Percentiles rank a stretch among this genome's conserved stretches.
These are phyloP conservation scores for Copsychus sechellarum DNA, from an alignment of 2,113 vertebrate genomes.

Conservation along the genomic window DNA sequence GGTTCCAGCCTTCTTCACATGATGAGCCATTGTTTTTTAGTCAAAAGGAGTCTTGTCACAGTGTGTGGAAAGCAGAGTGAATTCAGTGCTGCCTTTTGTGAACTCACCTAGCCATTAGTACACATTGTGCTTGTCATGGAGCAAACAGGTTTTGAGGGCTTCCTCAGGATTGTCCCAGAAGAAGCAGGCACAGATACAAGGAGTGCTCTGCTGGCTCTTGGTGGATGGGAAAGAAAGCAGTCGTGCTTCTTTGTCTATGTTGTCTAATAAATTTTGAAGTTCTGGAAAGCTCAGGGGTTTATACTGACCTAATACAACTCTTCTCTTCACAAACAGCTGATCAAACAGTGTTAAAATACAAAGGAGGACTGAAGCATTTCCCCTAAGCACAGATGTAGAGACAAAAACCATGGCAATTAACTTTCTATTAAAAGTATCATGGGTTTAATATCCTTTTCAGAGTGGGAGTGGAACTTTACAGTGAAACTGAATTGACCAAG, in stretches of 20 bases:
- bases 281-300: not conserved
- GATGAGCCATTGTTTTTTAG: not conserved
- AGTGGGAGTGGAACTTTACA: not conserved
- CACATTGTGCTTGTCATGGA: not conserved
- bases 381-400: not conserved
- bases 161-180: not conserved
- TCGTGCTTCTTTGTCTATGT: not conserved
- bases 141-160: not conserved
- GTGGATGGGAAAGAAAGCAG: not conserved
- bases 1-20: not conserved
- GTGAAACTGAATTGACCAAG: not conserved
- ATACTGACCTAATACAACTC: not conserved
- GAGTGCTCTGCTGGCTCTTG: not conserved
- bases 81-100: not conserved
- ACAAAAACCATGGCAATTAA: not conserved
- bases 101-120: not conserved
- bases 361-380: not conserved
- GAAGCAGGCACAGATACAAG: not conserved
- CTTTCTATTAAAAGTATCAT: not conserved
- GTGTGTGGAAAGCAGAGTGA: not conserved
- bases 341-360: not conserved
- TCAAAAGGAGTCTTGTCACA: not conserved
- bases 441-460: not conserved
- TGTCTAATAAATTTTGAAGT: fast-evolving
- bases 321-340: not conserved